Evolutionary conservation across 2,113 vertebrate genomes (phyloP).

Genomic region (Lethenteron reissneri): DNA sequence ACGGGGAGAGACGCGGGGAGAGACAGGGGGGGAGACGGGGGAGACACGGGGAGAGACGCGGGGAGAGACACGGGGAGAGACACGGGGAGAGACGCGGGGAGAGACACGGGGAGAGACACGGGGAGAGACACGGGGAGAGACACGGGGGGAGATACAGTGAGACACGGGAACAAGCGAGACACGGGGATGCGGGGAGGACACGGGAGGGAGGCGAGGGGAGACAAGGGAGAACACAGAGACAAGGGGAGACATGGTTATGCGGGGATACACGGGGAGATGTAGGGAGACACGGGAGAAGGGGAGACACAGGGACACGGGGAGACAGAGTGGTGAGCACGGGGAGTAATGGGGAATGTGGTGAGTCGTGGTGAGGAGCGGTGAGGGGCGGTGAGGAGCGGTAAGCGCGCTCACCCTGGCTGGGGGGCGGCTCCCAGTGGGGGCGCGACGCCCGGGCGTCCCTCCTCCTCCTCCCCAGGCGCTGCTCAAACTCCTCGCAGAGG

Average conservation of each 20-base stretch:
- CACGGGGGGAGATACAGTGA: too few relatives aligned
- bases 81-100: too few relatives aligned
- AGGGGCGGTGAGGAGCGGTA: background rate
- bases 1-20: too few relatives aligned
- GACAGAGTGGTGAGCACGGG: background rate
- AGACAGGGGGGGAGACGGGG: too few relatives aligned
- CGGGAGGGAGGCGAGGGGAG: background rate
- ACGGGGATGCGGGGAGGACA: background rate
- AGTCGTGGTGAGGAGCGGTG: background rate
- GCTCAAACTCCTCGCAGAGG: constrained; percentile 71
- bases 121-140: too few relatives aligned
- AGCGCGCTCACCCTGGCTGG: constrained; percentile 68
- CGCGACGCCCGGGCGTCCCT: constrained; percentile 49
- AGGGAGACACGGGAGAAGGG: background rate
- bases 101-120: too few relatives aligned
- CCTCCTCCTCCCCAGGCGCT: constrained; percentile 59
- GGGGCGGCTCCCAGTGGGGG: constrained; percentile 70
- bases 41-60: too few relatives aligned
- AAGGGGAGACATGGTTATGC: background rate
- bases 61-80: too few relatives aligned
- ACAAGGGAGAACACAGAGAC: background rate
- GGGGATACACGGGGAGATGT: background rate
- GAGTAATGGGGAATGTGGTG: background rate
- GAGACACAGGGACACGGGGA: background rate
- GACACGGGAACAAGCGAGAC: background rate